Evolutionary conservation across 2,888 invertebrate species (phyloP), one percentile per base, ranked within the genome.

Genomic region (Cosmorhoe ocellata): DNA sequence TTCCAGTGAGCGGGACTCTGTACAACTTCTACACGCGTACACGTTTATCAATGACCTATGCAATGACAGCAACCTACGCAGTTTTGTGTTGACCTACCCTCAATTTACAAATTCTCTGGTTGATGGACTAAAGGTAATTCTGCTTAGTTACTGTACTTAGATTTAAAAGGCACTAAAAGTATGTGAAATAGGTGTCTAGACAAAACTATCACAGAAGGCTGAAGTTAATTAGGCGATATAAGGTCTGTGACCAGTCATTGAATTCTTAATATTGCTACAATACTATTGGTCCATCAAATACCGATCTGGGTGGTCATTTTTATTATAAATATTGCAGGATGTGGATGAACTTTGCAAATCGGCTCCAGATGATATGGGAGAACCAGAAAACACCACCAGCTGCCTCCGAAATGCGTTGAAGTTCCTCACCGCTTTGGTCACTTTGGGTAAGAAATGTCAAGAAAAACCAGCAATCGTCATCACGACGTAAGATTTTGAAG

Each of bases 31-130:
- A 0, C 90, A 91, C 51, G 82, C 88, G 0, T 83, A 84, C 62
- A 85, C 88, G 0, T 87, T 91, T 43, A 67, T 90, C 33, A 82
- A 81, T 26, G 90, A 91, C 27, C 63, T 91, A 6, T 86, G 84
- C 52, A 58, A 68, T 0, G 89, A 90, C 64, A 64, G 47, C 22
- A 81, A 79, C 37, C 60, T 90, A 13, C 69, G 74, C 2, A 66
- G 68, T 27, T 83, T 75, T 46, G 86, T 90, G 28, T 52, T 82
- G 0, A 77, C 81, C 0, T 90, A 90, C 58, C 81, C 84, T 1
- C 58, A 84, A 40, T 89, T 85, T 41, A 63, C 66, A 7, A 57
- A 61, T 0, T 63, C 79, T 0, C 67, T 90, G 4, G 66, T 70
- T 3, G 82, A 84, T 3, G 74, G 75, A 7, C 53, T 90, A 1